These are phyloP conservation scores for Danio rerio DNA, from an alignment of 2,113 vertebrate species.

Conservation along the genomic window GRCz12tu NC_133181.1:33341501-33342000, in stretches of 20 bases:
- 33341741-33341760: constrained; percentile 45
- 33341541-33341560: background rate
- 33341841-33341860: constrained; percentile 59
- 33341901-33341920: constrained; percentile 65
- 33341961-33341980: background rate
- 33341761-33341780: constrained; percentile 51
- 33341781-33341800: constrained; percentile 47
- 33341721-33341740: constrained; percentile 33
- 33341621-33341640: background rate
- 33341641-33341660: background rate
- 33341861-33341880: constrained; percentile 63
- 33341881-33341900: constrained; percentile 70
- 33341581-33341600: background rate
- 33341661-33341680: background rate
- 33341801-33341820: background rate
- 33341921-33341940: constrained; percentile 68
- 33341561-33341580: background rate
- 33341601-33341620: background rate
- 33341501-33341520: background rate
- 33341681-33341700: background rate
- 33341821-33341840: constrained; percentile 12
- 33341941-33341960: constrained; percentile 40
- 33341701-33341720: constrained; percentile 45
- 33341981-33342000: background rate
- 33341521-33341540: background rate